Conservation (phyloP, 2,113 vertebrate genomes). For the Campylomormyrus tamandua region DNA sequence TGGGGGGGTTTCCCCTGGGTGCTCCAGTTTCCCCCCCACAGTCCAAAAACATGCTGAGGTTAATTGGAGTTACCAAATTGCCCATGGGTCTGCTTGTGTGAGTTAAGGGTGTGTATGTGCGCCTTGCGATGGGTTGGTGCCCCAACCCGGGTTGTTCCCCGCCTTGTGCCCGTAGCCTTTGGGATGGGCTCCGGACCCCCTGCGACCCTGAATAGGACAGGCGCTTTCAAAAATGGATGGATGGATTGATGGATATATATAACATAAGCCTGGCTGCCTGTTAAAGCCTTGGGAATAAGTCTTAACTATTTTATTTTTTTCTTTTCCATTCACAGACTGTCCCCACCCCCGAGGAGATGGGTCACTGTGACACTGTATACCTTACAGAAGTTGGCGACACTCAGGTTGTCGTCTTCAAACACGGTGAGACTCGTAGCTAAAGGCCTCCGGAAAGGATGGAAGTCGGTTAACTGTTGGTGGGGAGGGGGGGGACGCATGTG, state of each 20-base stretch:
- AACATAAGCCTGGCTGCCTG: not conserved
- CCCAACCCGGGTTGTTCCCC: too few species aligned
- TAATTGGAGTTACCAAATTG: too few species aligned
- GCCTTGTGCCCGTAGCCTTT: too few species aligned
- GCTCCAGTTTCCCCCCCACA: too few species aligned
- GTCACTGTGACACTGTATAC: slow-evolving; percentile 79
- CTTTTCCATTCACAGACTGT: slow-evolving; percentile 59
- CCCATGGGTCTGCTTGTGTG: too few species aligned
- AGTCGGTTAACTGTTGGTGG: not conserved
- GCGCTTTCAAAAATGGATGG: too few species aligned
- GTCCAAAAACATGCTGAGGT: too few species aligned
- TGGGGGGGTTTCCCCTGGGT: too few species aligned
- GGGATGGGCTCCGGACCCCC: too few species aligned
- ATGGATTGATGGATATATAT: not conserved
- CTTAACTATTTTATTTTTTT: not conserved
- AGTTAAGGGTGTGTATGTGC: too few species aligned
- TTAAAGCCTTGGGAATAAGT: not conserved
- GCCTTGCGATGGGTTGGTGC: too few species aligned
- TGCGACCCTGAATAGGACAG: too few species aligned
- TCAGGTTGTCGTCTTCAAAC: slow-evolving; percentile 94
- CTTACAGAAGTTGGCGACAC: slow-evolving; percentile 91
- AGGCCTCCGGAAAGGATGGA: not conserved
- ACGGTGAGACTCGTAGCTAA: slow-evolving; percentile 62
- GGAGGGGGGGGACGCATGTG: not conserved
- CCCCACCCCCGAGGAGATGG: slow-evolving; percentile 90